Conservation (phyloP, 2,113 vertebrate species). For the Ctenomys sociabilis region DNA sequence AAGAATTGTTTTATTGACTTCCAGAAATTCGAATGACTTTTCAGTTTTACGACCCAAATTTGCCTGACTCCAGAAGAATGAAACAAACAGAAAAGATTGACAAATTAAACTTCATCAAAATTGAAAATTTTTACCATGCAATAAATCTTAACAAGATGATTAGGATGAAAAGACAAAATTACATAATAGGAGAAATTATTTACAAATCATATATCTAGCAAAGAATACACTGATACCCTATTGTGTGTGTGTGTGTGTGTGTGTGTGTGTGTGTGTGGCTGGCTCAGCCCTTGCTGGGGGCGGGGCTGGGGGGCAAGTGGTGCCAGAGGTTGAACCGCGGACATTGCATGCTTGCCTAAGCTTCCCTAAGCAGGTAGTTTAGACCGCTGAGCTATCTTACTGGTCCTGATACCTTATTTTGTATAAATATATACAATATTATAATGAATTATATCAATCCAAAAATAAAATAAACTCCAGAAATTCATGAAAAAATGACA, state of each 20-base stretch:
- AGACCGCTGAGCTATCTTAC: too few relatives aligned
- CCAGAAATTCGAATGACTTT: conserved; percentile 52
- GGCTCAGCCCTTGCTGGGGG: too few relatives aligned
- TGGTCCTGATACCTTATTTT: neutral
- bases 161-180: neutral
- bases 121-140: neutral
- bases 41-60: neutral
- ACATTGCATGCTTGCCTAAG: too few relatives aligned
- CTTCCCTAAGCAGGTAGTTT: too few relatives aligned
- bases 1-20: neutral
- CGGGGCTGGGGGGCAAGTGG: too few relatives aligned
- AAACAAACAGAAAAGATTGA: neutral
- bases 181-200: conserved; percentile 16
- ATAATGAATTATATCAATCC: conserved; percentile 22
- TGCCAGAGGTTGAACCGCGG: too few relatives aligned
- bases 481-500: conserved; percentile 46
- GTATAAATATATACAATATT: neutral
- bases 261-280: too few relatives aligned
- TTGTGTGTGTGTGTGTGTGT: neutral
- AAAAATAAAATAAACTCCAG: neutral
- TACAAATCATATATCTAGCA: neutral
- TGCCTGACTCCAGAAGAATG: conserved; percentile 1
- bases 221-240: neutral
- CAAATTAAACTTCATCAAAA: neutral
- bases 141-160: neutral